Percentiles rank a stretch among this genome's conserved stretches.
These are phyloP conservation scores for Clarias batrachus DNA, from an alignment of 2,113 vertebrate genomes.

Conservation along the genomic window DNA sequence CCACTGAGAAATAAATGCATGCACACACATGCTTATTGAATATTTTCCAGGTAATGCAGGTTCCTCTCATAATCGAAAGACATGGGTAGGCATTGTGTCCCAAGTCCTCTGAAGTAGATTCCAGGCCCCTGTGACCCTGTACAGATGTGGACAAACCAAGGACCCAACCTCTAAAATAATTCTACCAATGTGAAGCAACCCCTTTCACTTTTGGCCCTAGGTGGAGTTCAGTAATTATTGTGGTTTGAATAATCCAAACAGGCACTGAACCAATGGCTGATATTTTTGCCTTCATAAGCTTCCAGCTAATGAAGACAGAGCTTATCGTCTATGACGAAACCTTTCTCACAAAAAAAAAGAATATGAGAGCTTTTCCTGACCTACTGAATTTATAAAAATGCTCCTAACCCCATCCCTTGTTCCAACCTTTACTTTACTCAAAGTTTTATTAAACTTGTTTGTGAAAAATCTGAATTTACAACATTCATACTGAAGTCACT, in stretches of 20 bases:
- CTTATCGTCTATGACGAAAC: slow-evolving; percentile 1
- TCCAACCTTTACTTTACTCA: not conserved
- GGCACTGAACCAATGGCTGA: slow-evolving; percentile 11
- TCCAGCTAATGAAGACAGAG: slow-evolving; percentile 4
- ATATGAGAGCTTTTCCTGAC: not conserved
- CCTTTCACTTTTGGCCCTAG: slow-evolving; percentile 2
- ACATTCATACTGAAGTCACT: not conserved
- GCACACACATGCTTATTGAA: too few relatives aligned
- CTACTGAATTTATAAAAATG: not conserved
- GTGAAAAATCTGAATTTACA: not conserved
- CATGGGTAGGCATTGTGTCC: too few relatives aligned
- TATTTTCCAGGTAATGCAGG: too few relatives aligned
- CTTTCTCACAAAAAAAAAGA: not conserved
- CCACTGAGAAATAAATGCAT: too few relatives aligned
- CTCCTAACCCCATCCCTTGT: not conserved
- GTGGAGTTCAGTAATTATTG: slow-evolving; percentile 24
- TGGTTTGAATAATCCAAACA: not conserved
- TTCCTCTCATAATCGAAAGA: too few relatives aligned
- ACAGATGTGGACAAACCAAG: slow-evolving; percentile 23
- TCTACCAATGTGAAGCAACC: not conserved
- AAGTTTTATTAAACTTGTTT: not conserved
- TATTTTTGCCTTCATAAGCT: slow-evolving; percentile 6
- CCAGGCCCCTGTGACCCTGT: too few relatives aligned
- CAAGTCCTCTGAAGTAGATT: too few relatives aligned
- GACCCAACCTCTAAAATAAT: not conserved